Percentiles rank a stretch among this genome's conserved stretches.
Evolutionary conservation across 2,888 invertebrate species (phyloP).

Genomic region (Papilio elwesi): DNA sequence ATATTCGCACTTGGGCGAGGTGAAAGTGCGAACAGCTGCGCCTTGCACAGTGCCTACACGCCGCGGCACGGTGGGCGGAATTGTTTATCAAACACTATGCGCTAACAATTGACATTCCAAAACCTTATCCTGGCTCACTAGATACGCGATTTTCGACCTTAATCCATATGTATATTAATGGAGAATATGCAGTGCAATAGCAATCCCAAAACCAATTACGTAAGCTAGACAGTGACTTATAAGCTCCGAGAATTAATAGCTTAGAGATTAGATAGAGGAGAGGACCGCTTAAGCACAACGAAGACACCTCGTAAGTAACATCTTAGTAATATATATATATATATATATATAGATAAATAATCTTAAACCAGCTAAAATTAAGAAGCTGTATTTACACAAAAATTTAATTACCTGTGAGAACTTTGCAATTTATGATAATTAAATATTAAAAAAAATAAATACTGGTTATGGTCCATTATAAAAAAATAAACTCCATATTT

Average conservation of each 20-base stretch:
- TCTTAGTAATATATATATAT: too few relatives aligned
- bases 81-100: slow-evolving; percentile 51
- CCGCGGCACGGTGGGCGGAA: slow-evolving; percentile 59
- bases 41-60: slow-evolving; percentile 52
- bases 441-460: not conserved
- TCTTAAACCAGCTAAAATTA: too few relatives aligned
- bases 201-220: slow-evolving; percentile 45
- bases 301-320: slow-evolving; percentile 14
- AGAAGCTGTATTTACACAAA: not conserved
- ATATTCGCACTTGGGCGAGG: slow-evolving; percentile 69
- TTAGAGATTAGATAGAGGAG: slow-evolving; percentile 56
- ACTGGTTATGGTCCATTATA: not conserved
- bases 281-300: slow-evolving; percentile 43
- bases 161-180: slow-evolving; percentile 30
- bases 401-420: not conserved
- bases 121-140: slow-evolving; percentile 38
- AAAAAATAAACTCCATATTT: not conserved
- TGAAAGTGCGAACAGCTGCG: slow-evolving; percentile 73
- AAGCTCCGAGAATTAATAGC: slow-evolving; percentile 48
- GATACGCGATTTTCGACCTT: slow-evolving; percentile 43
- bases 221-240: slow-evolving; percentile 51
- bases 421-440: not conserved
- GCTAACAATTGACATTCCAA: slow-evolving; percentile 47
- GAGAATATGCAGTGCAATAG: slow-evolving; percentile 38
- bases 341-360: too few relatives aligned